These are phyloP conservation scores for Dasypogon diadema DNA, from an alignment of 2,888 invertebrate species.

Conservation along the genomic window DNA sequence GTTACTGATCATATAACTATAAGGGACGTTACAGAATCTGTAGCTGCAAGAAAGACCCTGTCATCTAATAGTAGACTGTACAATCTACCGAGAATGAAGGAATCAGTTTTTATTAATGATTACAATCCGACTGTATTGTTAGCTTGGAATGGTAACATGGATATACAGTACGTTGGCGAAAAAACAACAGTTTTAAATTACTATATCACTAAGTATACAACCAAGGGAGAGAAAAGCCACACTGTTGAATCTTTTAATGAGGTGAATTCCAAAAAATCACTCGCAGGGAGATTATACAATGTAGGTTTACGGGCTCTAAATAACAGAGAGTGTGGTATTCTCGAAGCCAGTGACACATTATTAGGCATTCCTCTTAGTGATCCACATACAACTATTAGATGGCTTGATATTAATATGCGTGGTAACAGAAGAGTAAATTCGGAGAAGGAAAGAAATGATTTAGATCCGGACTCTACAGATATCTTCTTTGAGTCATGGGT, in stretches of 20 bases:
- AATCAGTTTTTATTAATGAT: constrained; percentile 18
- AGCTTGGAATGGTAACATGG: constrained; percentile 22
- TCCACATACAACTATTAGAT: constrained; percentile 62
- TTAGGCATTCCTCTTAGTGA: constrained; percentile 61
- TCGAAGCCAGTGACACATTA: constrained; percentile 62
- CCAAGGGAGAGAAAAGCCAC: constrained; percentile 61
- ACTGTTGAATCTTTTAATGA: constrained; percentile 57
- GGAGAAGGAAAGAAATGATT: no score
- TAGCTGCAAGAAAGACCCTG: constrained; percentile 21
- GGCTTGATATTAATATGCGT: constrained; percentile 57
- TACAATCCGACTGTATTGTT: constrained; percentile 28
- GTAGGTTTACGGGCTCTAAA: constrained; percentile 59
- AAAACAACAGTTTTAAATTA: constrained; percentile 60
- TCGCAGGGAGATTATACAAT: constrained; percentile 60
- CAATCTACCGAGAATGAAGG: constrained; percentile 12
- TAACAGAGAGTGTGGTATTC: constrained; percentile 62
- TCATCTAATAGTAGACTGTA: constrained; percentile 11
- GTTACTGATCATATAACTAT: constrained; percentile 50
- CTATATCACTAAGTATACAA: constrained; percentile 61
- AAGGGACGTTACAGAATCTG: constrained; percentile 54
- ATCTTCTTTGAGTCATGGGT: constrained; percentile 21
- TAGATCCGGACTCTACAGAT: constrained; percentile 20
- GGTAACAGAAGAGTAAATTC: constrained; percentile 11
- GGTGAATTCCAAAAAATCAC: constrained; percentile 60
- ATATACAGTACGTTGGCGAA: constrained; percentile 31